Evolutionary conservation across 2,888 invertebrate species (phyloP), one percentile per base, ranked within the genome.

Genomic region (Ormia ochracea): DNA sequence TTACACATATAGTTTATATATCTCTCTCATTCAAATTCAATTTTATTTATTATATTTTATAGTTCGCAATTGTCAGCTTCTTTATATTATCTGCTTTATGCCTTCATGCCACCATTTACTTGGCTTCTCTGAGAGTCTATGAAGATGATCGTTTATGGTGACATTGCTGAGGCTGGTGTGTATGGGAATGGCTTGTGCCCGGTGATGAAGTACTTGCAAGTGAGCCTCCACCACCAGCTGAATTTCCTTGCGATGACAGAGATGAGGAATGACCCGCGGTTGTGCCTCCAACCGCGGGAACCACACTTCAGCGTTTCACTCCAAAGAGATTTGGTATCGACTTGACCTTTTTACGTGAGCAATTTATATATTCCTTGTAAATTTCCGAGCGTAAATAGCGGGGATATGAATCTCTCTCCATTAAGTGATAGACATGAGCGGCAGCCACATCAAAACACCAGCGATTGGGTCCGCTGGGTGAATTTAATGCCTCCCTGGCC

Each of bases 341-440:
- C 86, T 90, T 90, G 91, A 98, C 97, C 95, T 98, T 98, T 91
- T 98, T 98, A 91, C 98, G 96, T 83, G 97, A 96, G 83, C 97
- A 97, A 89, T 96, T 97, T 80, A 98, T 91, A 88, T 96, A 97
- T 85, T 98, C 98, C 92, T 98, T 98, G 91, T 99, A 99, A 96
- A 98, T 97, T 85, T 99, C 99, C 0, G 98, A 99, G 82, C 99
- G 94, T 66, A 99, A 92, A 89, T 99, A 99, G 84, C 99, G 93
- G 68, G 98, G 98, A 89, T 99, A 99, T 87, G 98, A 98, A 91
- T 99, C 99, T 83, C 97, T 98, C 89, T 99, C 99, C 99, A 99
- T 99, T 84, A 99, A 92, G 88, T 98, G 98, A 90, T 98, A 99
- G 41, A 99, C 98, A 90, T 99, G 99, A 6, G 98, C 98, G 90